Conservation (phyloP, 2,888 invertebrate genomes). For the Meghimatium bilineatum region DNA sequence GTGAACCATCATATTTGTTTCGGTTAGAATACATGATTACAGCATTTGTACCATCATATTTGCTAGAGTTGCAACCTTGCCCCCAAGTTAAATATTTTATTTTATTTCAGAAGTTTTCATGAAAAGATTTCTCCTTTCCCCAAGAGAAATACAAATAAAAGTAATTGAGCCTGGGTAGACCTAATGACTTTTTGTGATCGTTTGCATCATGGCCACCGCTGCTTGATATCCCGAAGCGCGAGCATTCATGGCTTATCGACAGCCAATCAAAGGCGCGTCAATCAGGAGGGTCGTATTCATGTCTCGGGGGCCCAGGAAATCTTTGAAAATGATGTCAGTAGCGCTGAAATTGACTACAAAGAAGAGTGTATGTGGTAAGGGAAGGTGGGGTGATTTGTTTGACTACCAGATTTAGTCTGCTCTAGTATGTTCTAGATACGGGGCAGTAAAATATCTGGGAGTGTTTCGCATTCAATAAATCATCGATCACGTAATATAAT, state of each 20-base stretch:
- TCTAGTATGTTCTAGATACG: too few relatives aligned
- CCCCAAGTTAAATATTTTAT: too few relatives aligned
- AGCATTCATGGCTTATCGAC: constrained; percentile 36
- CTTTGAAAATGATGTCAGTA: constrained; percentile 38
- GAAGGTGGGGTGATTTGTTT: neutral
- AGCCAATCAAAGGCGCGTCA: constrained; percentile 47
- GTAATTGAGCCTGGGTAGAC: neutral
- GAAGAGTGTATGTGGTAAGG: neutral
- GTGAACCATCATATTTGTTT: too few relatives aligned
- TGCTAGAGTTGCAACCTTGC: too few relatives aligned
- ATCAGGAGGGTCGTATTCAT: constrained; percentile 20
- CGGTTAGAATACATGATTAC: too few relatives aligned
- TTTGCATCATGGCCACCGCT: constrained; percentile 7
- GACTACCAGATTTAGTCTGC: neutral
- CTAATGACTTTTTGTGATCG: neutral
- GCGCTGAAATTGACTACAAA: constrained; percentile 20
- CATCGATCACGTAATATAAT: too few relatives aligned
- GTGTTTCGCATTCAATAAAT: too few relatives aligned
- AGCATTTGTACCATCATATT: too few relatives aligned
- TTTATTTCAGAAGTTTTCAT: too few relatives aligned
- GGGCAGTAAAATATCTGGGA: too few relatives aligned
- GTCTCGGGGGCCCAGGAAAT: constrained; percentile 31
- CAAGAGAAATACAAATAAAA: neutral
- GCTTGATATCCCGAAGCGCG: constrained; percentile 39
- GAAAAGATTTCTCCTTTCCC: neutral